These are phyloP conservation scores for Cosmia pyralina DNA, from an alignment of 2,888 invertebrate genomes.

Conservation along the genomic window DNA sequence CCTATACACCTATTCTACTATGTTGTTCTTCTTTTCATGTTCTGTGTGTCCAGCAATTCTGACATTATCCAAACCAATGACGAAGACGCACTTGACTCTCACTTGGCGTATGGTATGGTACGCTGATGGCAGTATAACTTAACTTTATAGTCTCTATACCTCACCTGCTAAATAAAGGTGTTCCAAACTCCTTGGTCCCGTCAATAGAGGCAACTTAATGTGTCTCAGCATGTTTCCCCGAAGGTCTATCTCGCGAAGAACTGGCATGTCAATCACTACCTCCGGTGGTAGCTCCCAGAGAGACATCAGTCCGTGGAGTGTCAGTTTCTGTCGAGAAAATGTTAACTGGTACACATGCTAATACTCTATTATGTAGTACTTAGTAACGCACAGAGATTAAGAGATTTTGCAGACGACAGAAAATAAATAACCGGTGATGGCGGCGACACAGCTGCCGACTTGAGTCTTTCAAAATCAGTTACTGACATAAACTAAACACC, in stretches of 20 bases:
- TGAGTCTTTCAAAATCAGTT: not conserved
- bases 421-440: not conserved
- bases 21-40: too few species aligned
- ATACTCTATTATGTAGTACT: not conserved
- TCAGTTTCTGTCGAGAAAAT: conserved; percentile 73
- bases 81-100: too few species aligned
- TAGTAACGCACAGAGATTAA: not conserved
- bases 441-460: too few species aligned
- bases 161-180: conserved; percentile 88
- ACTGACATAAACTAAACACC: not conserved
- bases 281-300: conserved; percentile 84
- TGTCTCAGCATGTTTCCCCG: conserved; percentile 87
- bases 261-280: conserved; percentile 82
- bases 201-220: conserved; percentile 81
- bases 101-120: too few species aligned
- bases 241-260: conserved; percentile 88
- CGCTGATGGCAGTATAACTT: too few species aligned
- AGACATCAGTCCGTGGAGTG: conserved; percentile 77
- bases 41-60: too few species aligned
- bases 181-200: conserved; percentile 79
- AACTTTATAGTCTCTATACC: conserved; percentile 45
- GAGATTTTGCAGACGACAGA: not conserved
- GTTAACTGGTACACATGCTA: not conserved
- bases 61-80: too few species aligned
- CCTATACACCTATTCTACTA: too few species aligned